Evolutionary conservation across 2,888 invertebrate species (phyloP).

Genomic region (Chymomyza procnemis): DNA sequence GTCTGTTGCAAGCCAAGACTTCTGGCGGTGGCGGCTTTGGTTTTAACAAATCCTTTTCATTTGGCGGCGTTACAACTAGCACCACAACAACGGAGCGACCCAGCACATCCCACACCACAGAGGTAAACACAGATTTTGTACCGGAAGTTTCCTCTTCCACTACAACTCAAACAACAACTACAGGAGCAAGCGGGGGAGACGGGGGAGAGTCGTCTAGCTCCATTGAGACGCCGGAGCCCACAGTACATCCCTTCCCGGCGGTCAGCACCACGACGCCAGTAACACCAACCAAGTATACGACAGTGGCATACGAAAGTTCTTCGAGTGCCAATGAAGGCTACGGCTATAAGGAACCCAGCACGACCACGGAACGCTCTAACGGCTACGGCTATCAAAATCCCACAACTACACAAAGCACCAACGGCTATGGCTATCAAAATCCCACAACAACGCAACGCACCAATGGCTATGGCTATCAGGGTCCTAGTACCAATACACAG

Average conservation of each 20-base stretch:
- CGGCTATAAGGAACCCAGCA: too few species aligned
- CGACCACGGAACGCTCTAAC: neutral
- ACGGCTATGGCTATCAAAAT: neutral
- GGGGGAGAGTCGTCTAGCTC: conserved; percentile 4
- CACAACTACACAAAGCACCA: conserved; percentile 3
- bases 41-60: conserved; percentile 35
- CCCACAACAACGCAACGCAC: conserved; percentile 3
- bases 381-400: neutral
- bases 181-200: conserved; percentile 34
- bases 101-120: conserved; percentile 42
- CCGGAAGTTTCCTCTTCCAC: conserved; percentile 53
- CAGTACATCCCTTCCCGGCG: conserved; percentile 56
- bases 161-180: conserved; percentile 62
- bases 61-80: conserved; percentile 30
- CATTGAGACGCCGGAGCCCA: conserved; percentile 57
- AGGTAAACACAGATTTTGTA: conserved; percentile 65
- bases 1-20: conserved; percentile 44
- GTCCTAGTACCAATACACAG: neutral
- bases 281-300: conserved; percentile 41
- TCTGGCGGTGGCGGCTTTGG: conserved; percentile 42
- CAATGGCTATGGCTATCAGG: conserved; percentile 2
- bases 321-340: neutral
- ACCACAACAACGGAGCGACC: conserved; percentile 47
- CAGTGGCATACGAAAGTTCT: conserved; percentile 19
- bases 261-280: conserved; percentile 40